Percentiles rank a stretch among this genome's conserved stretches.
Conservation (phyloP, 2,888 invertebrate species). For the Luffia ferchaultella region DNA sequence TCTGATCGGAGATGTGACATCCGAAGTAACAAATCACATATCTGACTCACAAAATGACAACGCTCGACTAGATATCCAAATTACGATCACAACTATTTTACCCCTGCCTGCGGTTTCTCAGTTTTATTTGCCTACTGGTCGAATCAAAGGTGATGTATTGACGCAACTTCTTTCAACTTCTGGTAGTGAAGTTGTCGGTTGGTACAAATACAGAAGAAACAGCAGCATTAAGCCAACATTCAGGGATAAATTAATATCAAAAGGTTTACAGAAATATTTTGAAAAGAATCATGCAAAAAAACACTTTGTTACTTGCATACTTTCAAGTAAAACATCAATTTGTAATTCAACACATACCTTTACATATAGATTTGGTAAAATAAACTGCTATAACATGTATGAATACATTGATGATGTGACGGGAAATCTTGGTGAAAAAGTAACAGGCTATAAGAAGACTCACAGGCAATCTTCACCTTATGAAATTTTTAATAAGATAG, state of each 20-base stretch:
- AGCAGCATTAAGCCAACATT: slow-evolving; percentile 64
- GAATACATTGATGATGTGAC: slow-evolving; percentile 62
- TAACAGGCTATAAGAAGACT: slow-evolving; percentile 51
- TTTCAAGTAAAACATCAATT: slow-evolving; percentile 59
- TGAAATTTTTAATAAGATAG: slow-evolving; percentile 50
- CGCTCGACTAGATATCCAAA: slow-evolving; percentile 66
- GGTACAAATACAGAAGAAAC: slow-evolving; percentile 71
- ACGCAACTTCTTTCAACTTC: slow-evolving; percentile 56
- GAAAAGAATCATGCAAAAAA: slow-evolving; percentile 58
- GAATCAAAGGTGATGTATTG: slow-evolving; percentile 62
- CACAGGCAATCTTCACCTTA: too few relatives aligned
- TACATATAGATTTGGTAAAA: slow-evolving; percentile 69
- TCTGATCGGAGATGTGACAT: slow-evolving; percentile 70
- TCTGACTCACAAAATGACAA: slow-evolving; percentile 73
- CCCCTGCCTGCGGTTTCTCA: slow-evolving; percentile 65
- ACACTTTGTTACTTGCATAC: slow-evolving; percentile 69
- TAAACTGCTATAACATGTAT: slow-evolving; percentile 59
- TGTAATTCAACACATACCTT: slow-evolving; percentile 68
- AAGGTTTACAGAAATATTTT: slow-evolving; percentile 67
- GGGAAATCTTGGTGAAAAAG: slow-evolving; percentile 59
- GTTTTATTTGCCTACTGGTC: slow-evolving; percentile 67
- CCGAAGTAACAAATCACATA: slow-evolving; percentile 71
- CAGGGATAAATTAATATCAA: slow-evolving; percentile 70
- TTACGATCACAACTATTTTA: slow-evolving; percentile 68
- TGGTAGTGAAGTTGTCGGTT: slow-evolving; percentile 69